phyloP scores from a whole-genome alignment of 2,113 vertebrate species.

The Ophiodon elongatus region DNA sequence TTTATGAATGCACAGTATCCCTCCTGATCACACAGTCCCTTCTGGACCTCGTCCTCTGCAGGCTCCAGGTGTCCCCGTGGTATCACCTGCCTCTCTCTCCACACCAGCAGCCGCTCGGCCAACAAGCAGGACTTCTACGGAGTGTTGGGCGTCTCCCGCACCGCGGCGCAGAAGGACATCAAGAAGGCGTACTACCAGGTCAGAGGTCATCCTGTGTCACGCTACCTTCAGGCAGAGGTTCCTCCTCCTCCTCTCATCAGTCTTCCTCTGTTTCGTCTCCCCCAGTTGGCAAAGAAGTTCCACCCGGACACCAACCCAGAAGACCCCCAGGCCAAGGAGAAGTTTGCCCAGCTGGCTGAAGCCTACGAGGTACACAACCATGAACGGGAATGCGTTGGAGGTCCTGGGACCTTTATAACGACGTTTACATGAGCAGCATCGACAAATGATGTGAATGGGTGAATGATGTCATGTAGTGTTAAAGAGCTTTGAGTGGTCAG shows the following conservation, averaged over 20 bases:
- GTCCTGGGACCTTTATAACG: neutral
- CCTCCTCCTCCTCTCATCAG: neutral
- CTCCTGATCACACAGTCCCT: neutral
- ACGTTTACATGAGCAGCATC: too few species aligned
- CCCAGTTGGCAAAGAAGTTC: conserved; percentile 95
- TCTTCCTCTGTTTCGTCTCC: neutral
- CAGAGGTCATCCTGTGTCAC: conserved; percentile 1
- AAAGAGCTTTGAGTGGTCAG: too few species aligned
- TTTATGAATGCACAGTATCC: neutral
- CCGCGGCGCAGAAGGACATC: conserved; percentile 93
- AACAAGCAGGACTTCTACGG: conserved; percentile 92
- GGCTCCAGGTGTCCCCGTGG: conserved; percentile 39
- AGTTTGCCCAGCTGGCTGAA: conserved; percentile 95
- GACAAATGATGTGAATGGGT: neutral
- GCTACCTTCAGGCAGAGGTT: neutral
- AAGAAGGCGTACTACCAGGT: conserved; percentile 99
- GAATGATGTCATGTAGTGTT: too few species aligned
- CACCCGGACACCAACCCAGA: conserved; percentile 97
- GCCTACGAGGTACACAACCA: conserved; percentile 92
- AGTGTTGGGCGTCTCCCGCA: conserved; percentile 90
- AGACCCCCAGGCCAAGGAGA: conserved; percentile 95
- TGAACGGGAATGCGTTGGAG: too few species aligned
- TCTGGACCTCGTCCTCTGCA: conserved; percentile 60
- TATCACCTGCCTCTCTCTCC: conserved; percentile 78
- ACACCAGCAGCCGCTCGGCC: conserved; percentile 80